A percentile compares a stretch with the other conserved stretches of the same genome.
These are phyloP conservation scores for Tenualosa ilisha DNA, from an alignment of 2,797 vertebrate genomes.

Conservation along the genomic window DNA sequence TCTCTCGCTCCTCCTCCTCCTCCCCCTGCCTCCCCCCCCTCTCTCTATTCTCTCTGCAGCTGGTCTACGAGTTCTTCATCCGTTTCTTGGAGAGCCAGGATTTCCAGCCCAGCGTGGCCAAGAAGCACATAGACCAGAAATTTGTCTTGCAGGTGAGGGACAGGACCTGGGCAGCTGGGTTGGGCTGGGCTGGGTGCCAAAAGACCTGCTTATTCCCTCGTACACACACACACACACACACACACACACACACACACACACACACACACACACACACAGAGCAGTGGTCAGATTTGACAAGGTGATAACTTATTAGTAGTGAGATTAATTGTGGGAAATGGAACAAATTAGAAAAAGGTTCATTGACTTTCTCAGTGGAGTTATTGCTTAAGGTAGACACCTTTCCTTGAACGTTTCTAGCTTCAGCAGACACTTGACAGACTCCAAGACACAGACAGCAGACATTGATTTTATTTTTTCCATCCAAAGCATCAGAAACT, in stretches of 20 bases:
- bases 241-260: no score
- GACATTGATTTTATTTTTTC: not conserved
- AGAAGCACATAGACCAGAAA: constrained; percentile 99
- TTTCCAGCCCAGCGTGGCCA: constrained; percentile 99
- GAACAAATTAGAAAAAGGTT: not conserved
- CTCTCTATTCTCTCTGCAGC: constrained; percentile 68
- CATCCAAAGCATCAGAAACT: not conserved
- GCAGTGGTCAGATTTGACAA: not conserved
- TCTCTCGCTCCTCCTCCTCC: not conserved
- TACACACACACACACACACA: not conserved
- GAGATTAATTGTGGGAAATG: constrained; percentile 2
- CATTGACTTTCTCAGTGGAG: not conserved
- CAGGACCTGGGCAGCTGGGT: not conserved
- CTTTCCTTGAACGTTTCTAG: not conserved
- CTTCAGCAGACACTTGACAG: no score
- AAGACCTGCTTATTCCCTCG: not conserved
- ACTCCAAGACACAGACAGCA: no score
- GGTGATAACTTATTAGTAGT: not conserved
- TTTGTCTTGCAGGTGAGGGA: constrained; percentile 97
- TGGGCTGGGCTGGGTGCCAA: not conserved
- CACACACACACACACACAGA: not conserved
- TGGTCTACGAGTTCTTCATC: constrained; percentile 99
- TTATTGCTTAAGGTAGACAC: not conserved
- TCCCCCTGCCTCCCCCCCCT: not conserved
- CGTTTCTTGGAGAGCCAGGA: constrained; percentile 99